Percentiles rank a stretch among this genome's conserved stretches.
Conservation (phyloP, 64 coral and sea anemone species). For the Acropora tenuis region DNA sequence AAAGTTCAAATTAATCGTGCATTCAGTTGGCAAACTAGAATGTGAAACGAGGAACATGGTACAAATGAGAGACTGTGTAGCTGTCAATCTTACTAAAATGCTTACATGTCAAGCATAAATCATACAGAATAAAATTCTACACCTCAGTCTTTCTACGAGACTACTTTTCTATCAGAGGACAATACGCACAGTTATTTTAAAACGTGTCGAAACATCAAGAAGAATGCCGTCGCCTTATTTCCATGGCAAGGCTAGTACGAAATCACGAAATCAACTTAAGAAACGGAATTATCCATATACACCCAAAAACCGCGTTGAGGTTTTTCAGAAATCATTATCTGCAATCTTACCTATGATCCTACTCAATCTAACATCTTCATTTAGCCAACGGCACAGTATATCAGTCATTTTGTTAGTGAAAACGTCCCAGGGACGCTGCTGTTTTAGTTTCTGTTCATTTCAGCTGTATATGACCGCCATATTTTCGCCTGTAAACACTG, state of each 20-base stretch:
- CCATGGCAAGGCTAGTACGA: background rate
- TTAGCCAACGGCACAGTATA: conserved; percentile 97
- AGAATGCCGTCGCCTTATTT: background rate
- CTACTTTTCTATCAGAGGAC: too few species aligned
- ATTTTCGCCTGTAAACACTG: conserved; percentile 35
- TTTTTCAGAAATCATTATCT: background rate
- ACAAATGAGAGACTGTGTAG: too few species aligned
- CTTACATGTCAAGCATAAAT: too few species aligned
- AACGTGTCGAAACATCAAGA: background rate
- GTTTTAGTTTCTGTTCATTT: background rate
- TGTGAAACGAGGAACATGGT: too few species aligned
- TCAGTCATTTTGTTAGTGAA: conserved; percentile 83
- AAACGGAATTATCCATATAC: too few species aligned
- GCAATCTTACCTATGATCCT: conserved; percentile 74
- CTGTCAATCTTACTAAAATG: too few species aligned
- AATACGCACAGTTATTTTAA: too few species aligned
- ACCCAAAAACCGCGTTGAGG: background rate
- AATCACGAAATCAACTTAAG: background rate
- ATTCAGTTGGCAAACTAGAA: too few species aligned
- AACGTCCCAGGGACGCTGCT: background rate
- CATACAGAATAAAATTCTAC: too few species aligned
- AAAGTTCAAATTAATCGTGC: too few species aligned
- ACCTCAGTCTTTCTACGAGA: too few species aligned
- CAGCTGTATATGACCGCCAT: conserved; percentile 79
- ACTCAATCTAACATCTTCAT: conserved; percentile 90